These are phyloP conservation scores for Henicopernis longicauda DNA, from an alignment of 2,113 vertebrate species.

Conservation along the genomic window DNA sequence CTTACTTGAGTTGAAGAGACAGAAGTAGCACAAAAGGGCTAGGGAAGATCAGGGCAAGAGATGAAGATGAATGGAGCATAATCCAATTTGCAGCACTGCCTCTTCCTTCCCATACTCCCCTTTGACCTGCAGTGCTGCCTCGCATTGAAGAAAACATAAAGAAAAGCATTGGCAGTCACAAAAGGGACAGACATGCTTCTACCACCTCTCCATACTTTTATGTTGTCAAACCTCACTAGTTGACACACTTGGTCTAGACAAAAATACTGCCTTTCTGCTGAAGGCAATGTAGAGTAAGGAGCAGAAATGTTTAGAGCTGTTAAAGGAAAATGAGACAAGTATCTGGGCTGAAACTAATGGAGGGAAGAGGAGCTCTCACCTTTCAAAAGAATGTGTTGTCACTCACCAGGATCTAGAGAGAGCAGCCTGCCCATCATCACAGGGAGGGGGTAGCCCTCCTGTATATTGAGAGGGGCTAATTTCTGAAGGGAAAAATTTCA, in stretches of 20 bases:
- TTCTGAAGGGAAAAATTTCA: neutral
- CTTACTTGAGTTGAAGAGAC: neutral
- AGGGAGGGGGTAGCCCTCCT: rapidly evolving
- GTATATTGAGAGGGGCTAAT: neutral
- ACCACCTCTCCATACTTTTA: neutral
- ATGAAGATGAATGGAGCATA: neutral
- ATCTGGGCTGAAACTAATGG: neutral
- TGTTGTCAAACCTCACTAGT: neutral
- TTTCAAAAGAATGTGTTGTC: neutral
- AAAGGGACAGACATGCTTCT: neutral
- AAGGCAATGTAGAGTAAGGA: neutral
- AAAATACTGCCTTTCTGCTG: neutral
- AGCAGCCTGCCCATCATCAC: neutral
- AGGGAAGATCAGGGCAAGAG: neutral
- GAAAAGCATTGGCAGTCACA: neutral
- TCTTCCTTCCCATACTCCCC: neutral
- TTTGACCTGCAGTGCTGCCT: neutral
- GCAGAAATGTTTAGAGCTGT: neutral
- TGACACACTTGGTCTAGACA: neutral
- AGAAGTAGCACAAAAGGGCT: neutral
- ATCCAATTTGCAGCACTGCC: neutral
- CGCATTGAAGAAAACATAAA: neutral
- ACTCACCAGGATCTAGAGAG: neutral
- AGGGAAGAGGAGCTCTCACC: neutral
- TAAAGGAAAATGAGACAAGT: neutral